These are phyloP conservation scores for Ascidia mentula DNA, from an alignment of 23 tunicate species.

Conservation along the genomic window DNA sequence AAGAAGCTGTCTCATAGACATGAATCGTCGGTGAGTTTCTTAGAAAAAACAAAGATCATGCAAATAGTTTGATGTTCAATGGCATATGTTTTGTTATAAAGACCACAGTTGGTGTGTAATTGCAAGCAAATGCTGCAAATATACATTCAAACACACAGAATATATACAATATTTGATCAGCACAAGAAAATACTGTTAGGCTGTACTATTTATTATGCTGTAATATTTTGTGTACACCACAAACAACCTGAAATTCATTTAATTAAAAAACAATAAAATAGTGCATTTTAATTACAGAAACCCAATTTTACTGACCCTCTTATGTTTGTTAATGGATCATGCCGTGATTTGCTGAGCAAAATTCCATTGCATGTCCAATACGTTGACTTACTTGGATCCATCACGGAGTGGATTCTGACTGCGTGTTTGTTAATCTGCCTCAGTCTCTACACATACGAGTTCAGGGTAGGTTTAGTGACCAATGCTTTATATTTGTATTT, in stretches of 20 bases:
- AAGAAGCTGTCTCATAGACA: constrained; percentile 32
- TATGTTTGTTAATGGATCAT: constrained; percentile 51
- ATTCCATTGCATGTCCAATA: constrained; percentile 44
- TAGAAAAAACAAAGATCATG: too few species aligned
- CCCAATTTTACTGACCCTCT: not conserved
- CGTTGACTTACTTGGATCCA: constrained; percentile 53
- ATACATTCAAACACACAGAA: too few species aligned
- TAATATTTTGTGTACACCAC: too few species aligned
- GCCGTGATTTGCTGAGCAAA: constrained; percentile 41
- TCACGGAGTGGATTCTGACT: constrained; percentile 74
- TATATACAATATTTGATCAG: too few species aligned
- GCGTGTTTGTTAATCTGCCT: constrained; percentile 65
- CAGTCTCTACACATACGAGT: constrained; percentile 74
- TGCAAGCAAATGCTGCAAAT: too few species aligned
- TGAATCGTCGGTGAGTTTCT: constrained; percentile 28
- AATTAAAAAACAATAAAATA: too few species aligned
- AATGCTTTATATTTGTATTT: not conserved
- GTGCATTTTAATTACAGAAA: not conserved
- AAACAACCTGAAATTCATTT: too few species aligned
- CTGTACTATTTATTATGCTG: too few species aligned
- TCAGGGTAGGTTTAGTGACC: constrained; percentile 51
- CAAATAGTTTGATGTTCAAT: too few species aligned
- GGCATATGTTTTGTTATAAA: too few species aligned
- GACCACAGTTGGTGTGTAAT: too few species aligned
- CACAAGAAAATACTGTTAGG: too few species aligned